Percentiles rank a stretch among this genome's conserved stretches.
Conservation (phyloP, 2,113 vertebrate genomes). For the Setophaga kirtlandii region DNA sequence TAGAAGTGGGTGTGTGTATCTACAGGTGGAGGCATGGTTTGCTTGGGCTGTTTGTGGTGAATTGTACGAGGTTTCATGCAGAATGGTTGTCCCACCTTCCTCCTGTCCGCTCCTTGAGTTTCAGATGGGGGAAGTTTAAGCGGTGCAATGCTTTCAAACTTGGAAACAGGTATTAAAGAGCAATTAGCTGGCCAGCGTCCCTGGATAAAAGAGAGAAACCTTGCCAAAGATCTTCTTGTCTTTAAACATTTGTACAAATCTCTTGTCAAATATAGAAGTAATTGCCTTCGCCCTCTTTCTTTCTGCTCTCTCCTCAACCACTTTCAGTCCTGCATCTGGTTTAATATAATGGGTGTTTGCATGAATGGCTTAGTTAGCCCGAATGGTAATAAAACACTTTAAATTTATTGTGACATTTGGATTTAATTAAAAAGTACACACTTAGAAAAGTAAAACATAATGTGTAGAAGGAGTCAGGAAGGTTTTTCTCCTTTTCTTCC, state of each 20-base stretch:
- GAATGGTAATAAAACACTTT: constrained; percentile 81
- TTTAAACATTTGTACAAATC: constrained; percentile 69
- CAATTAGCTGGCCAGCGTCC: constrained; percentile 39
- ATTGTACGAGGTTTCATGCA: background rate
- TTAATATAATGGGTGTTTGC: constrained; percentile 69
- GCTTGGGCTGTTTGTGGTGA: background rate
- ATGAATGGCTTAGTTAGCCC: constrained; percentile 76
- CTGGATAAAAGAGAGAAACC: constrained; percentile 35
- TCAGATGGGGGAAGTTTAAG: background rate
- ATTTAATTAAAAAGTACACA: constrained; percentile 88
- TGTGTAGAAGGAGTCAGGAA: constrained; percentile 75
- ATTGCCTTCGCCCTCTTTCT: constrained; percentile 17
- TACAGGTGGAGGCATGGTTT: rapidly evolving
- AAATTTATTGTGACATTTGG: constrained; percentile 87
- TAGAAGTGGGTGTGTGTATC: rapidly evolving
- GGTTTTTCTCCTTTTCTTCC: constrained; percentile 79
- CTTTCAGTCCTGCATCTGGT: constrained; percentile 57
- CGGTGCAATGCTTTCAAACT: background rate
- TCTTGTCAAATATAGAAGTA: constrained; percentile 66
- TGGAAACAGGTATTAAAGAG: constrained; percentile 50
- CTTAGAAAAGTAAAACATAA: constrained; percentile 84
- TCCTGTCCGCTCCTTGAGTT: background rate
- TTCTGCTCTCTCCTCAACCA: background rate
- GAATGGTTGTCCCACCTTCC: background rate
- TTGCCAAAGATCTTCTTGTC: constrained; percentile 63